Evolutionary conservation across 2,113 vertebrate genomes (phyloP).

Genomic region (Lanius ludovicianus): DNA sequence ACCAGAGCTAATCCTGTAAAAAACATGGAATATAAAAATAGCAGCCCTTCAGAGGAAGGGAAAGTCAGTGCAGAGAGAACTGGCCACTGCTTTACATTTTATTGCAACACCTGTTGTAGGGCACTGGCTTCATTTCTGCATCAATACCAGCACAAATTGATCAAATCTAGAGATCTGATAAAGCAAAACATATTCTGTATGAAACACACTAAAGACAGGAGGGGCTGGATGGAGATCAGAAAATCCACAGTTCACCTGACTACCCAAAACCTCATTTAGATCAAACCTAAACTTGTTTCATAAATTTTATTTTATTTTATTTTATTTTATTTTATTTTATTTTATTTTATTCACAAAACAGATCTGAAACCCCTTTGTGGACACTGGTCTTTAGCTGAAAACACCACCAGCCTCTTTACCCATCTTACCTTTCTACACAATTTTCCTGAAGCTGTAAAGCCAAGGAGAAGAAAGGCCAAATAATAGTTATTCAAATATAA

Average conservation of each 20-base stretch:
- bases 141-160: background rate
- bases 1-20: background rate
- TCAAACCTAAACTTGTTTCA: background rate
- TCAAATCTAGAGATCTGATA: background rate
- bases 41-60: background rate
- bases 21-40: background rate
- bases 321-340: background rate
- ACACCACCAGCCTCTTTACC: background rate
- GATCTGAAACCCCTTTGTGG: background rate
- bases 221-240: background rate
- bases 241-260: background rate
- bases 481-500: background rate
- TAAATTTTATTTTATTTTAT: background rate
- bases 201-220: background rate
- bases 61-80: background rate
- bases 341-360: background rate
- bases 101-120: background rate
- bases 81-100: background rate
- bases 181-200: background rate
- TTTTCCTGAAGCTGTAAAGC: background rate
- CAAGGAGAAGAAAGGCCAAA: background rate
- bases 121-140: background rate
- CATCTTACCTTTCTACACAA: background rate
- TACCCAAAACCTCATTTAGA: background rate
- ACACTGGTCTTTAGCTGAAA: background rate